Base-by-base conservation (phyloP, 2,888 invertebrate species). In the Sisyra nigra region DNA sequence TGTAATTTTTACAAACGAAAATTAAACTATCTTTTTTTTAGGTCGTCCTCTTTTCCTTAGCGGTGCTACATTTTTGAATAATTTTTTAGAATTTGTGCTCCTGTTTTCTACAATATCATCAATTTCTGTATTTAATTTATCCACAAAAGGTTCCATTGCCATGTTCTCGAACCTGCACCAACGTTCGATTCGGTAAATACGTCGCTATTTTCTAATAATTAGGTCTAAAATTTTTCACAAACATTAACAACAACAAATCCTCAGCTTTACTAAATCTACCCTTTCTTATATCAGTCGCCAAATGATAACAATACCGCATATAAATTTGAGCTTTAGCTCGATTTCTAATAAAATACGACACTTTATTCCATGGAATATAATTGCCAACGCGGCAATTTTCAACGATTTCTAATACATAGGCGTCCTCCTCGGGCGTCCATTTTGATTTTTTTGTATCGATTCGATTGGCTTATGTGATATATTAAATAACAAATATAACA, bases 281-380 rank as follows among this genome's bases (percentile, higher is more conserved):
- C 53, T 72, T 76, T 42, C 66, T 68, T 17, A 66, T 53, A n/a
- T 57, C 51, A 2, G 65, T 60, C 37, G 67, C 65, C 7, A 66
- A 49, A 45, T 60, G 61, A 47, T 66, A 66, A 2, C 44, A 61
- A 59, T 68, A 73, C 8, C 67, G 59, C 44, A 72, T 69, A 51
- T 81, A 80, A 9, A 81, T 60, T 56, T 83, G 82, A 3, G 67
- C 63, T 54, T 76, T 76, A 0, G 73, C 72, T 48, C 77, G 67
- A 46, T 71, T 68, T 8, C 71, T 68, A 59, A 84, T 74, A 40
- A 71, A 68, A 17, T 67, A 66, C 1, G 72, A 66, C 6, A 86
- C 74, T 54, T 72, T 73, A 3, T 72, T 68, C 87, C 88, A 89
- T 1, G 82, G 79, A 48, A 86, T 78, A 37, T 70, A 71, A 45